A percentile compares a stretch with the other conserved stretches of the same genome.
Evolutionary conservation across 2,113 vertebrate species (phyloP).

Genomic region (Notechis scutatus): DNA sequence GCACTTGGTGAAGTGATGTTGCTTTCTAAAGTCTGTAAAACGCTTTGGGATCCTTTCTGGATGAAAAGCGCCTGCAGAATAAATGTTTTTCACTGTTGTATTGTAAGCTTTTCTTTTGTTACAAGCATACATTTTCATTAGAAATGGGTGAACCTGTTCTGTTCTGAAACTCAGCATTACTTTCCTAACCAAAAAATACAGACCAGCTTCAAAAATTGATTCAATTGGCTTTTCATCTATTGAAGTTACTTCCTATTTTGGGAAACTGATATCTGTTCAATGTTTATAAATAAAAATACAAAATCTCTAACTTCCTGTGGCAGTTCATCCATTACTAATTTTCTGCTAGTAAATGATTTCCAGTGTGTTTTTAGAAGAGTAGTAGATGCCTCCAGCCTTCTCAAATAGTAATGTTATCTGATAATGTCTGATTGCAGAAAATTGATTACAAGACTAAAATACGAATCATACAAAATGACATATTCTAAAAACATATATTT

Average conservation of each 20-base stretch:
- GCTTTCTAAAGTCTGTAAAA: conserved; percentile 61
- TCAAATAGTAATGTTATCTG: conserved; percentile 20
- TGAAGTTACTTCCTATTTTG: conserved; percentile 25
- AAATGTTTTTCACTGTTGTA: conserved; percentile 18
- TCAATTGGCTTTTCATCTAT: not conserved
- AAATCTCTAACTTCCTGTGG: conserved; percentile 18
- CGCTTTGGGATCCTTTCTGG: conserved; percentile 67
- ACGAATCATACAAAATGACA: conserved; percentile 11
- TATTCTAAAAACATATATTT: conserved; percentile 13
- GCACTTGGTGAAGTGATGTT: conserved; percentile 53
- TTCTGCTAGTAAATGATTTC: conserved; percentile 37
- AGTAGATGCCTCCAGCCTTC: conserved; percentile 28
- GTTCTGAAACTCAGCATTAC: not conserved
- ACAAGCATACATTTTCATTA: conserved; percentile 57
- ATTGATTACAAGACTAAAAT: not conserved
- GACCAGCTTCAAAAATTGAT: not conserved
- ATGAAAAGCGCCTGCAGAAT: conserved; percentile 38
- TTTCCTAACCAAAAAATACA: not conserved
- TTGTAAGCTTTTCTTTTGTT: conserved; percentile 17
- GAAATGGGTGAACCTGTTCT: conserved; percentile 56
- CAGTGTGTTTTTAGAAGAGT: conserved; percentile 18
- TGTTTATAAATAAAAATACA: not conserved
- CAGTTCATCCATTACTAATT: conserved; percentile 63
- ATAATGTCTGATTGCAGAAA: conserved; percentile 12
- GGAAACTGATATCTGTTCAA: conserved; percentile 11